Evolutionary conservation across 2,113 vertebrate species (phyloP).

Genomic region (Rhynchopsitta pachyrhyncha): DNA sequence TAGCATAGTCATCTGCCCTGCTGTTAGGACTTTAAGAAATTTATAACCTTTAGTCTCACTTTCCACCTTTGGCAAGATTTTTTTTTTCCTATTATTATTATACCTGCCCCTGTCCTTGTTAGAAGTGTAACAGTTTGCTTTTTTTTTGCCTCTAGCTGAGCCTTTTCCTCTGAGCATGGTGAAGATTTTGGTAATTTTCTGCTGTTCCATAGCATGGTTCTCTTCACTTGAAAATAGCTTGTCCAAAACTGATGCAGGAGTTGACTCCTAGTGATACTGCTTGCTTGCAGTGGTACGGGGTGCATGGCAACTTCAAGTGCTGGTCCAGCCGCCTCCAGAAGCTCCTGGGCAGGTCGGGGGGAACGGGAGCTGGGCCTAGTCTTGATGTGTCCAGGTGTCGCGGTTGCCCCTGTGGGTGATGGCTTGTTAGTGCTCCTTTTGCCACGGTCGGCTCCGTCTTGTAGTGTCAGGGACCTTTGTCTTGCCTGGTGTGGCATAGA

Average conservation of each 20-base stretch:
- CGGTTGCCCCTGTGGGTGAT: accelerated
- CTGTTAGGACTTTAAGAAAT: background rate
- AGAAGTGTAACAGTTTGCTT: background rate
- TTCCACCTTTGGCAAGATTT: background rate
- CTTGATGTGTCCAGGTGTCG: background rate
- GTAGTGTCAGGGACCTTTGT: accelerated
- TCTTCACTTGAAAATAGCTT: background rate
- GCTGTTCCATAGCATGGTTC: background rate
- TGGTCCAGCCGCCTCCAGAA: background rate
- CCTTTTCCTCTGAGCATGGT: background rate
- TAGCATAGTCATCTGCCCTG: background rate
- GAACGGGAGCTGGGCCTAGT: background rate
- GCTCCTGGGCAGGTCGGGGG: background rate
- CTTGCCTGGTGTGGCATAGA: accelerated
- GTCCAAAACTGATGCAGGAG: background rate
- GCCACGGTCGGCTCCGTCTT: accelerated
- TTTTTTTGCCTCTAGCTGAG: background rate
- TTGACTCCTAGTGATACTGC: background rate
- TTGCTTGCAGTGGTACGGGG: background rate
- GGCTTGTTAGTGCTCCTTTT: accelerated
- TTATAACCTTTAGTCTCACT: background rate
- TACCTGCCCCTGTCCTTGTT: background rate
- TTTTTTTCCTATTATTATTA: background rate
- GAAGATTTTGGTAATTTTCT: background rate
- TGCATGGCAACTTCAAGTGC: background rate